Base-by-base conservation (phyloP, 2,797 vertebrate species). In the Knipowitschia caucasica region DNA sequence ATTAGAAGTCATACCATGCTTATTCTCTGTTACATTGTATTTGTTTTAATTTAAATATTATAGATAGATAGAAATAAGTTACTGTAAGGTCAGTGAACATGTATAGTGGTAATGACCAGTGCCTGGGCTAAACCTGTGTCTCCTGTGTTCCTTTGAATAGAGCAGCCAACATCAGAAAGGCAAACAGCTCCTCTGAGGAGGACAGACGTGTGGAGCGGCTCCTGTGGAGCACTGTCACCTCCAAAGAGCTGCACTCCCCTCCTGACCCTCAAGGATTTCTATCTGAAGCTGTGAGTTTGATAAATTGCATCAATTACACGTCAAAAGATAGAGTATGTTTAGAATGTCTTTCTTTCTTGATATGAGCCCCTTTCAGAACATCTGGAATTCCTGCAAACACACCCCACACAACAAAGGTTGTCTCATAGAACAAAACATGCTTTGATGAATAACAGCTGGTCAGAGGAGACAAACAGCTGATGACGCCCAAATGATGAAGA, bases 221-320 rank as follows among this genome's bases (percentile, higher is more conserved):
- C 60, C 68, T 66, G 72, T 17, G 59, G 80, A 85, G 77, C 64
- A 75, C 73, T 65, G 57, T 84, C 62, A 78, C 80, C 60, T 67
- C 36, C 18, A 69, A 73, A 64, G 33, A 59, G 80, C 75, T 69
- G 76, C 75, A 80, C 69, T 64, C 29, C 62, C 62, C 67, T 71
- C 53, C 53, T 62, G 67, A 82, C 78, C 74, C 5, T 11, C 36
- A 21, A 43, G 73, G 81, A 82, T 78, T 82, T 84, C 26, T 36
- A 72, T 71, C 69, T 57, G 52, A 81, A 78, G 66, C 85, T 74
- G 85, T 85, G 77, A 86, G 86, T 86, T 44, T 69, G 21, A 50
- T 71, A 59, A 56, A 27, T 6, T 14, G 23, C 52, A 8, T 17
- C 55, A 59, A 65, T 62, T 60, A 68, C 2, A 36, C 31, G 14